A percentile compares a stretch with the other conserved stretches of the same genome.
Conservation (phyloP, 1,140 invertebrate genomes). For the Nomia melanderi region DNA sequence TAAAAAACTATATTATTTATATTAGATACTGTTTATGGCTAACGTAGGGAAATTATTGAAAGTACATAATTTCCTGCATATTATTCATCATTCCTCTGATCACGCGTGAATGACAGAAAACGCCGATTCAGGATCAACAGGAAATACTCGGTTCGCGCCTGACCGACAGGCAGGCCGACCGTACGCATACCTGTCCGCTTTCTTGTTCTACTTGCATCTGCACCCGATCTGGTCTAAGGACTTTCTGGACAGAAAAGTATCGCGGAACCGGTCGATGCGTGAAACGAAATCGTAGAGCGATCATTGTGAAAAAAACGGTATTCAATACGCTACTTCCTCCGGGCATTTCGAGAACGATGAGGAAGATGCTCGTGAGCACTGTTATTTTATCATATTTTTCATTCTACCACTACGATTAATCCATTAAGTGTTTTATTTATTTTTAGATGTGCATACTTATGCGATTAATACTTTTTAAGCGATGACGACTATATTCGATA, state of each 20-base stretch:
- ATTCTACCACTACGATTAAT: no score
- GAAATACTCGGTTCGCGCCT: conserved; percentile 34
- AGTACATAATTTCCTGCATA: no score
- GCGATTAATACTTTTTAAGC: no score
- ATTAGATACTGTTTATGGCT: no score
- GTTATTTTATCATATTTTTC: no score
- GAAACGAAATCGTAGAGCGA: conserved; percentile 50
- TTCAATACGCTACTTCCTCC: not conserved
- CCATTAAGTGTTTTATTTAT: no score
- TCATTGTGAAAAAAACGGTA: conserved; percentile 9
- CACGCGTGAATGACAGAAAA: conserved; percentile 25
- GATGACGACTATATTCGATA: no score
- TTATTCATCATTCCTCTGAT: not conserved
- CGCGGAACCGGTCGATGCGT: conserved; percentile 46
- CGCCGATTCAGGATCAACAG: conserved; percentile 36
- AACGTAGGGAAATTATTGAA: no score
- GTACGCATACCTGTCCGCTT: conserved; percentile 56
- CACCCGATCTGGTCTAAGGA: conserved; percentile 47
- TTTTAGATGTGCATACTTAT: no score
- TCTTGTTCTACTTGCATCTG: conserved; percentile 64
- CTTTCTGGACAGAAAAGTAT: conserved; percentile 56
- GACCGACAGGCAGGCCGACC: conserved; percentile 45
- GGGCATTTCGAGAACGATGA: not conserved
- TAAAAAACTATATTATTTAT: no score
- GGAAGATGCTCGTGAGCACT: not conserved